Evolutionary conservation across 2,888 invertebrate species (phyloP).

Genomic region (Drosophila pseudotalamancana): DNA sequence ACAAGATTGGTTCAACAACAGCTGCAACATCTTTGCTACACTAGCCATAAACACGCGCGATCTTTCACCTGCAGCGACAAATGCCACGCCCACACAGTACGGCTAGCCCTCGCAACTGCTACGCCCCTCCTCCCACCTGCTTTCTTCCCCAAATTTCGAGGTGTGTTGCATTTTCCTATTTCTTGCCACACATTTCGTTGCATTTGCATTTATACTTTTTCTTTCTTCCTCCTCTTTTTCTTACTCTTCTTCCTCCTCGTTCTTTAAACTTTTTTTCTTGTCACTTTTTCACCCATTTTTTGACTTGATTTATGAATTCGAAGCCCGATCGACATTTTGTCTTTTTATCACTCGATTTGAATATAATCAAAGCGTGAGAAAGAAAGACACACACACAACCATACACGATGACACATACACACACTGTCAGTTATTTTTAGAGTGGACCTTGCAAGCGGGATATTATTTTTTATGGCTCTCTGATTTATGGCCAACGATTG

Average conservation of each 20-base stretch:
- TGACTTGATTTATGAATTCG: conserved; percentile 45
- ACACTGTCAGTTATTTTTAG: conserved; percentile 40
- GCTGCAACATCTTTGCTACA: neutral
- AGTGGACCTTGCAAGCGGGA: conserved; percentile 38
- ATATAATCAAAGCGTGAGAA: conserved; percentile 51
- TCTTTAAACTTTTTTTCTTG: neutral
- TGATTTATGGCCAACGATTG: conserved; percentile 70
- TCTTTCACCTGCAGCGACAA: conserved; percentile 5
- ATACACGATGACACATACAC: neutral
- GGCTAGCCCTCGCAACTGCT: neutral
- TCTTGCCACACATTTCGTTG: neutral
- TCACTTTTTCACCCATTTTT: conserved; percentile 4
- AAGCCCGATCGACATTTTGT: conserved; percentile 33
- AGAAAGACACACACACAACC: conserved; percentile 21
- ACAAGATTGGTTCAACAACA: neutral
- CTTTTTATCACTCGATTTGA: conserved; percentile 59
- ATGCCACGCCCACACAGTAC: neutral
- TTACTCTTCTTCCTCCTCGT: neutral
- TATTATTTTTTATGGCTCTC: conserved; percentile 60
- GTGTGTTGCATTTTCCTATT: neutral
- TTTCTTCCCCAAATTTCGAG: neutral
- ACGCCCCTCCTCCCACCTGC: neutral
- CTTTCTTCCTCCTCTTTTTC: neutral
- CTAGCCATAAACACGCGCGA: neutral
- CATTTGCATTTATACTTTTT: conserved; percentile 7